A percentile compares a stretch with the other conserved stretches of the same genome.
Evolutionary conservation across 2,113 vertebrate species (phyloP).

Genomic region (Tupaia chinensis): DNA sequence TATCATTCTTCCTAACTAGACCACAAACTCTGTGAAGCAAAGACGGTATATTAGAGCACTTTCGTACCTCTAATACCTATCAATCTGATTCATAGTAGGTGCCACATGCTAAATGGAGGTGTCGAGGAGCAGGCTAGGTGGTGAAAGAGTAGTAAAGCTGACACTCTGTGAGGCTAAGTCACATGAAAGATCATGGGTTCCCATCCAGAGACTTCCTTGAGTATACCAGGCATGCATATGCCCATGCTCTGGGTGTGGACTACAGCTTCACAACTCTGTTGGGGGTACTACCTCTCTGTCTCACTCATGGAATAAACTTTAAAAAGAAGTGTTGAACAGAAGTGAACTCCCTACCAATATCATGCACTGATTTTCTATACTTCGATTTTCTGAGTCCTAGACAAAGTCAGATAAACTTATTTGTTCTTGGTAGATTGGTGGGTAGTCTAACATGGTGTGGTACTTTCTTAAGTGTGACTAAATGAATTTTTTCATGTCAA

Average conservation of each 20-base stretch:
- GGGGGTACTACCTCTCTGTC: no score
- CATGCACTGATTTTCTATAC: not conserved
- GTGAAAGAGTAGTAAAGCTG: no score
- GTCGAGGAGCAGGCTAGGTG: no score
- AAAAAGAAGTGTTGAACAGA: not conserved
- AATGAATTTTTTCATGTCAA: not conserved
- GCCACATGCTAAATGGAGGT: not conserved
- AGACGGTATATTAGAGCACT: not conserved
- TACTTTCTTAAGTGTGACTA: not conserved
- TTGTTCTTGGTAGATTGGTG: not conserved
- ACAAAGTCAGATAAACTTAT: constrained; percentile 16
- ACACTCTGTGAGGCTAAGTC: no score
- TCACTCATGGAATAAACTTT: no score
- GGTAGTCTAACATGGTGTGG: not conserved
- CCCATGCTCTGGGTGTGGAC: no score
- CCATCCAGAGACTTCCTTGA: no score
- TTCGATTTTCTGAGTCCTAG: not conserved
- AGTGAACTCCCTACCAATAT: not conserved
- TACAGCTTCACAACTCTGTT: no score
- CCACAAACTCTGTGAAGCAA: not conserved
- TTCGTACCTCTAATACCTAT: not conserved
- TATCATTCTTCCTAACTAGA: not conserved
- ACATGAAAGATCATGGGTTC: no score
- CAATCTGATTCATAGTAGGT: not conserved
- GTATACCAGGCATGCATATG: no score